Evolutionary conservation across 2,888 invertebrate species (phyloP).

Genomic region (Isoperla grammatica): DNA sequence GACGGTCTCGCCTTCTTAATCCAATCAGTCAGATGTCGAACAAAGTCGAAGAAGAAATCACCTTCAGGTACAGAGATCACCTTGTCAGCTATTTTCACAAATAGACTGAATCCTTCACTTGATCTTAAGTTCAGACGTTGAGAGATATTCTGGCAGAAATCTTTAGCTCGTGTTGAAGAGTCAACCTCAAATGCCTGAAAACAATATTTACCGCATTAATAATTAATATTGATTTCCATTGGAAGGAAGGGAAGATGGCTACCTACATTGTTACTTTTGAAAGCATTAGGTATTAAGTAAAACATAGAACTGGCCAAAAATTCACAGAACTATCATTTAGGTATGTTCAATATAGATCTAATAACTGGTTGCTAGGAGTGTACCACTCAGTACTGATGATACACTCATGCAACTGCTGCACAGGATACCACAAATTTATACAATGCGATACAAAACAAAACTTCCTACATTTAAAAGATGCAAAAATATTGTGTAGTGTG

Average conservation of each 20-base stretch:
- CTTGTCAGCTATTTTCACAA: conserved; percentile 99
- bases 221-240: too few relatives aligned
- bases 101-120: conserved; percentile 96
- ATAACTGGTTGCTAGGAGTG: too few relatives aligned
- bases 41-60: conserved; percentile 99
- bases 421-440: too few relatives aligned
- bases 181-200: conserved; percentile 92
- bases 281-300: background rate
- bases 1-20: conserved; percentile 94
- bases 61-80: conserved; percentile 99
- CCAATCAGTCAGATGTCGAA: conserved; percentile 97
- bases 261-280: too few relatives aligned
- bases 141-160: conserved; percentile 96
- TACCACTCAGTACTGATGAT: too few relatives aligned
- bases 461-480: too few relatives aligned
- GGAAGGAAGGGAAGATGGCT: too few relatives aligned
- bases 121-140: conserved; percentile 86
- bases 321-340: too few relatives aligned
- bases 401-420: too few relatives aligned
- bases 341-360: too few relatives aligned
- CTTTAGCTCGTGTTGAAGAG: conserved; percentile 95
- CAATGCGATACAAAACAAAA: too few relatives aligned
- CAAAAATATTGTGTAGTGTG: too few relatives aligned
- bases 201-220: background rate
- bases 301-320: background rate